Evolutionary conservation across 2,113 vertebrate species (phyloP).

Genomic region (Dendrocopos noguchii): DNA sequence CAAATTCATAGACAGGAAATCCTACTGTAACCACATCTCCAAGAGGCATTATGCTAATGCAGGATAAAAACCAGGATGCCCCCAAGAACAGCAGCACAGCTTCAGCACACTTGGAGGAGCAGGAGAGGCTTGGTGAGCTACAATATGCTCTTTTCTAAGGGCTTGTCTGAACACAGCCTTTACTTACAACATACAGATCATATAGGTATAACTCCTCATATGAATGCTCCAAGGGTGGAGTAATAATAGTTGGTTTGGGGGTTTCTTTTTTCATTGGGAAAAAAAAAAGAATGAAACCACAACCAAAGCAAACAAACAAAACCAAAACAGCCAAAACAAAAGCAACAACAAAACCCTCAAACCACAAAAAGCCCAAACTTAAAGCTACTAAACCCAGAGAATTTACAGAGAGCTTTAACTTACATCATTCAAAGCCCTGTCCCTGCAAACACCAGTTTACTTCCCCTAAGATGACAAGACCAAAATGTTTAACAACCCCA

Average conservation of each 20-base stretch:
- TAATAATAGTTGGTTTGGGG: fast-evolving
- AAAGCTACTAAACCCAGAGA: neutral
- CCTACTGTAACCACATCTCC: neutral
- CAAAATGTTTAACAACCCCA: neutral
- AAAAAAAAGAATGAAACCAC: no score
- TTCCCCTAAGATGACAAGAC: neutral
- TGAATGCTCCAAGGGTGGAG: neutral
- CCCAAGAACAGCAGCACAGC: neutral
- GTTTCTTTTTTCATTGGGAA: neutral
- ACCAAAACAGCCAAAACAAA: no score
- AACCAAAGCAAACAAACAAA: neutral
- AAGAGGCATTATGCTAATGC: neutral
- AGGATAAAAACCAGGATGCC: neutral
- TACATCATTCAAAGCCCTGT: neutral
- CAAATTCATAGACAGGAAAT: neutral
- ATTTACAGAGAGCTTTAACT: neutral
- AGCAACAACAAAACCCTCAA: no score
- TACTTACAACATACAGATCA: neutral
- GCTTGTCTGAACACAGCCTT: neutral
- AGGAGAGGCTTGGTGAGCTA: neutral
- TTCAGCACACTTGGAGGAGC: neutral
- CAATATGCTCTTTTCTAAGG: neutral
- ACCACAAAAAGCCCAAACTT: no score
- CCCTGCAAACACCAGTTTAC: neutral
- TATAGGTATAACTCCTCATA: neutral